Evolutionary conservation across 2,888 invertebrate genomes (phyloP).

Genomic region (Chesias legatella): DNA sequence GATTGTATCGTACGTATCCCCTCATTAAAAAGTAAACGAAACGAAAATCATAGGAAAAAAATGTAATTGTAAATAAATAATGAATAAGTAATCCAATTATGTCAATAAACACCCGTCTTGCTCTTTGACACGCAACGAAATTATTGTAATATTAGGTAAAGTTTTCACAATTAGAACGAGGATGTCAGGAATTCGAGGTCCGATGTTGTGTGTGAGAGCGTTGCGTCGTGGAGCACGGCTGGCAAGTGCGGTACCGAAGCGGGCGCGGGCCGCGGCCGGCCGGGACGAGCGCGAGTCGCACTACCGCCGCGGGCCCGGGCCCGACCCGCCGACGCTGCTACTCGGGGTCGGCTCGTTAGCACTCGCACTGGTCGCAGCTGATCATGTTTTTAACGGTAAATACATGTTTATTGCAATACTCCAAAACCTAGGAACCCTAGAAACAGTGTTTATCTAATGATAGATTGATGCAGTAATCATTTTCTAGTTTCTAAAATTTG

Average conservation of each 20-base stretch:
- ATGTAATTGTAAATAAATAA: slow-evolving; percentile 1
- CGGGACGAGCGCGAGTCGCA: slow-evolving; percentile 22
- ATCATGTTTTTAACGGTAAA: slow-evolving; percentile 61
- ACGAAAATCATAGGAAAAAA: slow-evolving; percentile 1
- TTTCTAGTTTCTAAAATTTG: too few species aligned
- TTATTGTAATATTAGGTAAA: slow-evolving; percentile 9
- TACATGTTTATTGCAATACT: slow-evolving; percentile 10
- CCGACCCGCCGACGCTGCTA: slow-evolving; percentile 12
- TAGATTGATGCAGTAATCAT: too few species aligned
- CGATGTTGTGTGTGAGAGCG: slow-evolving; percentile 11
- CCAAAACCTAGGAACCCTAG: too few species aligned
- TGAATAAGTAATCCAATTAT: slow-evolving; percentile 11
- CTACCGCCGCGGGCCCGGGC: slow-evolving; percentile 14
- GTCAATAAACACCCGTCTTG: slow-evolving; percentile 21
- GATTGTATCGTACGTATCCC: too few species aligned
- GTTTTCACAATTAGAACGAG: not conserved
- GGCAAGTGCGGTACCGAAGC: slow-evolving; percentile 32
- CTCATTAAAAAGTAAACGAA: too few species aligned
- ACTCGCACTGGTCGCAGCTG: slow-evolving; percentile 61
- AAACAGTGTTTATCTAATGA: too few species aligned
- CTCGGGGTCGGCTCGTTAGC: slow-evolving; percentile 49
- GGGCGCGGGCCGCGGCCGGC: slow-evolving; percentile 12
- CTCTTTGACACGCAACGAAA: slow-evolving; percentile 14
- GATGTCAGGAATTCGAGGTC: slow-evolving; percentile 23
- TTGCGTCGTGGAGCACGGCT: slow-evolving; percentile 39